Conservation (phyloP, 2,113 vertebrate genomes). For the Paraplagusia blochii region DNA sequence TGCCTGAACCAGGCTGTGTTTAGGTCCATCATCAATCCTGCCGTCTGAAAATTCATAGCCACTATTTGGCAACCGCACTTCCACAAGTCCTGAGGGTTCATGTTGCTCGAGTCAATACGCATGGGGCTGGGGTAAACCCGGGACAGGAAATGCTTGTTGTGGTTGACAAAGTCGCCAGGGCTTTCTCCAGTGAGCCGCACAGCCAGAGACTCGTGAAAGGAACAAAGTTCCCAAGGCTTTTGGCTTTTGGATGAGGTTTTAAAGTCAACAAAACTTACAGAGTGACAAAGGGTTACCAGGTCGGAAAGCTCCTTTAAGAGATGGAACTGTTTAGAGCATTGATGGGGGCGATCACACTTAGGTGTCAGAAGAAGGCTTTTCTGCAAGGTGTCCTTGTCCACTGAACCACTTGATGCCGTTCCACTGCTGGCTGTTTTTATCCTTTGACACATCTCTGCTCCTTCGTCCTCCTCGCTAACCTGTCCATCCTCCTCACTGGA, state of each 20-base stretch:
- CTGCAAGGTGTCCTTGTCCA: slow-evolving; percentile 63
- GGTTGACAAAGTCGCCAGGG: slow-evolving; percentile 90
- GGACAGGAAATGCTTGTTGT: slow-evolving; percentile 89
- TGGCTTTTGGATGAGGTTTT: slow-evolving; percentile 83
- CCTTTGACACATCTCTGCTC: slow-evolving; percentile 85
- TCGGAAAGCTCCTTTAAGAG: slow-evolving; percentile 89
- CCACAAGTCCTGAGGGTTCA: slow-evolving; percentile 96
- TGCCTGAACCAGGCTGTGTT: slow-evolving; percentile 93
- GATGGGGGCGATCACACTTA: slow-evolving; percentile 26
- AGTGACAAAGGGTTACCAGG: slow-evolving; percentile 87
- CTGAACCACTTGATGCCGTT: slow-evolving; percentile 28
- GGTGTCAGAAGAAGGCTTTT: slow-evolving; percentile 21
- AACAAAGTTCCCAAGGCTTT: slow-evolving; percentile 91
- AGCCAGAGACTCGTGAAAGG: slow-evolving; percentile 87
- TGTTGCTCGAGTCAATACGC: slow-evolving; percentile 93
- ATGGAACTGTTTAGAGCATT: slow-evolving; percentile 76
- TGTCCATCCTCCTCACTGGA: slow-evolving; percentile 81
- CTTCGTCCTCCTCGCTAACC: slow-evolving; percentile 89
- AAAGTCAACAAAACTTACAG: slow-evolving; percentile 85
- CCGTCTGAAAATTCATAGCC: slow-evolving; percentile 93
- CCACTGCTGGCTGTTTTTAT: slow-evolving; percentile 60
- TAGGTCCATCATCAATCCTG: slow-evolving; percentile 94
- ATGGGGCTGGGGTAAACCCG: slow-evolving; percentile 88
- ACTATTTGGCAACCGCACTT: slow-evolving; percentile 95
- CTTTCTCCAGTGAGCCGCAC: slow-evolving; percentile 82